Evolutionary conservation across 2,888 invertebrate species (phyloP).

Genomic region (Icerya purchasi): DNA sequence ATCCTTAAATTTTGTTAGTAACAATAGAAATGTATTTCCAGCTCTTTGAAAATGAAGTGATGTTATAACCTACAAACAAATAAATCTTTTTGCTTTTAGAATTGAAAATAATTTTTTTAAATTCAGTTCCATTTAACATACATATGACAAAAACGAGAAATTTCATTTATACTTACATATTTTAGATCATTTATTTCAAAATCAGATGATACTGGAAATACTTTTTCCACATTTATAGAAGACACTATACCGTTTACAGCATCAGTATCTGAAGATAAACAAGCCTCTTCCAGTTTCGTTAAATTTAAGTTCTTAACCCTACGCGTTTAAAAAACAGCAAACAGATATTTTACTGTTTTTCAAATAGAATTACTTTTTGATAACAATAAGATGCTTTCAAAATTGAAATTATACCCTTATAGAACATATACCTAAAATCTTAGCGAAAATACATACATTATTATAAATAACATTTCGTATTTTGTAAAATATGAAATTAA

Average conservation of each 20-base stretch:
- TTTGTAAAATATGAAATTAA: no score
- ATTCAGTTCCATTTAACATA: neutral
- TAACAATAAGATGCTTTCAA: no score
- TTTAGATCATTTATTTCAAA: neutral
- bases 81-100: no score
- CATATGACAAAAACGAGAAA: no score
- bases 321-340: no score
- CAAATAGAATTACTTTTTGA: no score
- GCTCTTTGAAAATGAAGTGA: neutral
- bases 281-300: conserved; percentile 1
- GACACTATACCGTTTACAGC: neutral
- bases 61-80: neutral
- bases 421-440: no score
- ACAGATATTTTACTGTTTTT: no score
- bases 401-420: no score
- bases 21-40: neutral
- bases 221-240: neutral
- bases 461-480: no score
- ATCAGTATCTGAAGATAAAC: neutral
- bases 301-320: conserved; percentile 6
- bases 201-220: neutral
- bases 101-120: neutral
- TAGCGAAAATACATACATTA: no score
- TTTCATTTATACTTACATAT: no score
- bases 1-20: neutral